Percentiles rank a stretch among this genome's conserved stretches.
Evolutionary conservation across 2,888 invertebrate species (phyloP).

Genomic region (Pandemis cinnamomeana): DNA sequence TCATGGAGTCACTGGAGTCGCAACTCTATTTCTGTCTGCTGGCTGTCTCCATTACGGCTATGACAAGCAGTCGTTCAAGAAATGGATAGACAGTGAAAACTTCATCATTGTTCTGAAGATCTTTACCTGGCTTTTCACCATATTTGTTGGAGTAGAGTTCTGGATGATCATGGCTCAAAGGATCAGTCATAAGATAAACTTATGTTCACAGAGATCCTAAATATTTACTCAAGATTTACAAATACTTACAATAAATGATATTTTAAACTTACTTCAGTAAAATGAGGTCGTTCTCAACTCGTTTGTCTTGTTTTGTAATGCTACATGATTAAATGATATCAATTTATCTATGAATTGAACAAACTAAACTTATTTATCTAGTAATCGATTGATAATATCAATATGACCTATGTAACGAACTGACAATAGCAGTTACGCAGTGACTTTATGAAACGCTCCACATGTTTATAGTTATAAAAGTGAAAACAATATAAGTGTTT

Average conservation of each 20-base stretch:
- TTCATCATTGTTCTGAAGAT: conserved; percentile 29
- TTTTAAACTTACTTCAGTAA: not conserved
- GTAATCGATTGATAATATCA: not conserved
- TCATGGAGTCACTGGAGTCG: conserved; percentile 55
- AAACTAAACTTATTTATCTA: conserved; percentile 13
- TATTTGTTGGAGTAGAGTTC: conserved; percentile 55
- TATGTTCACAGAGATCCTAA: not conserved
- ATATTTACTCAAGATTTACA: not conserved
- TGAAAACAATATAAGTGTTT: not conserved
- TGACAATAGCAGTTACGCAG: not conserved
- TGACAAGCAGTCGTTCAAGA: conserved; percentile 50
- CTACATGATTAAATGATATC: not conserved
- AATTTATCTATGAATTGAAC: not conserved
- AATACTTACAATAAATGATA: not conserved
- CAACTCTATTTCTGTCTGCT: conserved; percentile 52
- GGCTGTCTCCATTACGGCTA: conserved; percentile 55
- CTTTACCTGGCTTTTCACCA: conserved; percentile 48
- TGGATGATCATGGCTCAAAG: conserved; percentile 49
- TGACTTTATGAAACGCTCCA: not conserved
- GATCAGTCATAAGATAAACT: conserved; percentile 24
- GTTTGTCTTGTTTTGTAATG: not conserved
- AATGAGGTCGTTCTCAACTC: no score
- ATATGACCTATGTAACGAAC: not conserved
- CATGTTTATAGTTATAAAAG: not conserved
- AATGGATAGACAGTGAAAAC: conserved; percentile 50